Conservation (phyloP, 2,797 vertebrate genomes). For the Squalus acanthias region DNA sequence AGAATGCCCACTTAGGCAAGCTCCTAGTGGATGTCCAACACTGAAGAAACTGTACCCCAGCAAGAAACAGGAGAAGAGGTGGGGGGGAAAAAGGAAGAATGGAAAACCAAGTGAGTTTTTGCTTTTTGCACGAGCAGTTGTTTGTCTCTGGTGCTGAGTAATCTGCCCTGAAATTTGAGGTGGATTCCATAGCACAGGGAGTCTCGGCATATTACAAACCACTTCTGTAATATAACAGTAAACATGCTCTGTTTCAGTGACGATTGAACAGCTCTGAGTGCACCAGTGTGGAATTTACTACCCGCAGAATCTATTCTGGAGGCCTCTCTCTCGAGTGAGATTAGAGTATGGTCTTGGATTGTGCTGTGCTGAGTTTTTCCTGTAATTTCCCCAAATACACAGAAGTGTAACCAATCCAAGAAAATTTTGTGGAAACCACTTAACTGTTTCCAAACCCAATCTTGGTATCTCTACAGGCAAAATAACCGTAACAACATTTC, state of each 20-base stretch:
- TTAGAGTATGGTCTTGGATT: not conserved
- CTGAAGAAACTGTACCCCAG: not conserved
- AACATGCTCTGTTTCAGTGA: not conserved
- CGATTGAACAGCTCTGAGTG: not conserved
- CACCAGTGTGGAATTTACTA: not conserved
- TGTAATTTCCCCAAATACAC: not conserved
- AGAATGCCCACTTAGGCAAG: not conserved
- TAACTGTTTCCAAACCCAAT: not conserved
- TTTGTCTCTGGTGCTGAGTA: not conserved
- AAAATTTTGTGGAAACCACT: not conserved
- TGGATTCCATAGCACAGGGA: not conserved
- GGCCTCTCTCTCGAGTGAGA: not conserved
- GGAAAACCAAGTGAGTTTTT: not conserved
- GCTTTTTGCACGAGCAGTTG: not conserved
- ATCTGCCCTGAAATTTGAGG: not conserved
- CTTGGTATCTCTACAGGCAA: not conserved
- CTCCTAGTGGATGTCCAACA: not conserved
- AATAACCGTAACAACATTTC: not conserved
- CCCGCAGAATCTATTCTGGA: not conserved
- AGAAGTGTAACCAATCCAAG: not conserved
- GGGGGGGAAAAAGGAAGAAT: not conserved
- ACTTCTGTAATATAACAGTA: not conserved
- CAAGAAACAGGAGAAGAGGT: not conserved
- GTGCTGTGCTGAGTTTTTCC: not conserved
- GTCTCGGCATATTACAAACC: not conserved